phyloP scores from a whole-genome alignment of 2,113 vertebrate species.

The Oenanthe oenanthe region DNA sequence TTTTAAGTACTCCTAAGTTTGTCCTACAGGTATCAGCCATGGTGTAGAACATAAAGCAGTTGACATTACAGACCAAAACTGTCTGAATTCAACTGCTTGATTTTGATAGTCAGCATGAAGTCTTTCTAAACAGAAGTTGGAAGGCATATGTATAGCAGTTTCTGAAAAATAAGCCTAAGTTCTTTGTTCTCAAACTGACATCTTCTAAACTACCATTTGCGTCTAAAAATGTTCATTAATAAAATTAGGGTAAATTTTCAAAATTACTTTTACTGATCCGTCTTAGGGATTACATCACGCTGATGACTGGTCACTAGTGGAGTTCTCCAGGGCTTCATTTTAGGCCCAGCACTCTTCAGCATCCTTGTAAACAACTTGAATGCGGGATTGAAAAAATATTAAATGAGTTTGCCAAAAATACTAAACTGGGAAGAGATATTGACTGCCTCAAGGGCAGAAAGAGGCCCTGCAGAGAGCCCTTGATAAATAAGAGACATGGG shows the following conservation, averaged over 20 bases:
- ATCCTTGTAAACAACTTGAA: not conserved
- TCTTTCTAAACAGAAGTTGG: not conserved
- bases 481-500: not conserved
- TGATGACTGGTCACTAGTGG: not conserved
- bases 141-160: not conserved
- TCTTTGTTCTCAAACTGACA: not conserved
- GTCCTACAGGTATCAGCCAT: not conserved
- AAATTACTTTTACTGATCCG: not conserved
- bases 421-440: not conserved
- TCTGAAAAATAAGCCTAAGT: not conserved
- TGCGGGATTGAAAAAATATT: not conserved
- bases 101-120: not conserved
- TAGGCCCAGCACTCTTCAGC: not conserved
- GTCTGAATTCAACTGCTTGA: not conserved
- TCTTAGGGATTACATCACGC: not conserved
- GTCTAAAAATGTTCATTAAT: not conserved
- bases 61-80: not conserved
- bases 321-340: not conserved
- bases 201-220: not conserved
- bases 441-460: not conserved
- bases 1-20: not conserved
- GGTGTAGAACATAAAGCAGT: not conserved
- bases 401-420: not conserved
- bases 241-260: not conserved
- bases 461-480: not conserved